Base-by-base conservation (phyloP, 2,797 vertebrate genomes). In the Enteromius viviparus region DNA sequence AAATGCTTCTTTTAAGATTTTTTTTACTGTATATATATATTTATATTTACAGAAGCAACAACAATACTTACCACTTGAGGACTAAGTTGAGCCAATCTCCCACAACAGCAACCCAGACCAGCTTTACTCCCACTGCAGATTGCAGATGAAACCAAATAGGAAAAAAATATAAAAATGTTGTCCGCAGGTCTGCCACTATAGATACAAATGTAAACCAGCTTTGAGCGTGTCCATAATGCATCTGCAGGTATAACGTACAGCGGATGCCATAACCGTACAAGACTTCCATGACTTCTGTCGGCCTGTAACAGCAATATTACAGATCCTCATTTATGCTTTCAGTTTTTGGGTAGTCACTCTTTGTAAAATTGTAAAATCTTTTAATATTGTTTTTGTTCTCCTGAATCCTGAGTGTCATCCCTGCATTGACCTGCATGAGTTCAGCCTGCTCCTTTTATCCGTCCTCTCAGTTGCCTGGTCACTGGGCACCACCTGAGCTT, bases 61-160 rank as follows among this genome's bases (percentile, higher is more conserved):
- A 6, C 4, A 19, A 29, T 32, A 49, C 94, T 94, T 90, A 96
- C 96, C 96, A 97, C 88, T 97, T 97, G 85, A 96, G 95, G 89
- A 97, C 90, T 2, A 97, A 94, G 90, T 97, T 97, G 89, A 97
- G 89, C 96, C 96, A 97, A 90, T 97, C 96, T 12, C 96, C 96
- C 0, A 97, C 91, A 26, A 96, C 96, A 0, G 96, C 94, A 82
- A 96, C 95, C 96, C 96, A 97, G 84, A 97, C 91, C n/a, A 96
- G 94, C 80, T 92, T 94, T 91, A 96, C 82, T 75, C 94, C 96
- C 84, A 96, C 95, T 0, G 90, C 66, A 87, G 94, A 91, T 0
- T 58, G 91, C 69, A 95, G 71, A 80, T 96, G 95, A 89, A 96
- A 97, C 94, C 95, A 96, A 91, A 96, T 87, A 12, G 96, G 96